Evolutionary conservation across 1,140 invertebrate species (phyloP).

Genomic region (Scaptomyza montana): DNA sequence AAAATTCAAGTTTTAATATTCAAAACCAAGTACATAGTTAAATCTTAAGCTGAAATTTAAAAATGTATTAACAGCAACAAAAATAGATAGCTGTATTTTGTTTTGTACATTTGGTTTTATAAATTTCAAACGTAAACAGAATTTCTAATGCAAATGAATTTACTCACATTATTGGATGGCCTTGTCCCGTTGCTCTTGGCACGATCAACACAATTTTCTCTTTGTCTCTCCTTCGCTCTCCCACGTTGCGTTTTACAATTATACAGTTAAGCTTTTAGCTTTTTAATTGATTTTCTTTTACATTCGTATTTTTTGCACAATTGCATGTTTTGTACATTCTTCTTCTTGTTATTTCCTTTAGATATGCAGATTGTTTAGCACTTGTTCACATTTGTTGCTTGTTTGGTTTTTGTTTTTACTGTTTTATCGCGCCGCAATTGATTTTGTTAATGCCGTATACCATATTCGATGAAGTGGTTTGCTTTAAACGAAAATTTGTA

Average conservation of each 20-base stretch:
- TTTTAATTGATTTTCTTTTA: conserved; percentile 31
- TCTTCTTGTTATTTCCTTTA: conserved; percentile 10
- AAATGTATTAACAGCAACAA: too few relatives aligned
- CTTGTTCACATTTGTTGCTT: conserved; percentile 41
- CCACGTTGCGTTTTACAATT: conserved; percentile 65
- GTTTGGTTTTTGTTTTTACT: conserved; percentile 1
- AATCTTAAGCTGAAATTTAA: too few relatives aligned
- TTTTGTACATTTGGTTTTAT: too few relatives aligned
- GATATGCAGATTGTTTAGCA: conserved; percentile 26
- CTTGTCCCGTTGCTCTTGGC: conserved; percentile 50
- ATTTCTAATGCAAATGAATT: neutral
- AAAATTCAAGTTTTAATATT: too few relatives aligned
- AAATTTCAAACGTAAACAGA: too few relatives aligned
- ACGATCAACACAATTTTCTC: conserved; percentile 41
- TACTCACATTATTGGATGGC: conserved; percentile 59
- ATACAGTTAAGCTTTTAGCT: conserved; percentile 25
- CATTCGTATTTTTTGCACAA: conserved; percentile 43
- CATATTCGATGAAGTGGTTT: conserved; percentile 43
- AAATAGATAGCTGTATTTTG: too few relatives aligned
- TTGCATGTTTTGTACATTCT: conserved; percentile 35
- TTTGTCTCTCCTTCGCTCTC: conserved; percentile 20
- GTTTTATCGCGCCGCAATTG: conserved; percentile 53
- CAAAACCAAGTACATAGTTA: too few relatives aligned
- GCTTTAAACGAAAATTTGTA: conserved; percentile 41
- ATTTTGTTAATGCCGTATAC: conserved; percentile 34